A percentile compares a stretch with the other conserved stretches of the same genome.
Conservation (phyloP, 1,140 invertebrate genomes). For the Drosophila pruinosa region DNA sequence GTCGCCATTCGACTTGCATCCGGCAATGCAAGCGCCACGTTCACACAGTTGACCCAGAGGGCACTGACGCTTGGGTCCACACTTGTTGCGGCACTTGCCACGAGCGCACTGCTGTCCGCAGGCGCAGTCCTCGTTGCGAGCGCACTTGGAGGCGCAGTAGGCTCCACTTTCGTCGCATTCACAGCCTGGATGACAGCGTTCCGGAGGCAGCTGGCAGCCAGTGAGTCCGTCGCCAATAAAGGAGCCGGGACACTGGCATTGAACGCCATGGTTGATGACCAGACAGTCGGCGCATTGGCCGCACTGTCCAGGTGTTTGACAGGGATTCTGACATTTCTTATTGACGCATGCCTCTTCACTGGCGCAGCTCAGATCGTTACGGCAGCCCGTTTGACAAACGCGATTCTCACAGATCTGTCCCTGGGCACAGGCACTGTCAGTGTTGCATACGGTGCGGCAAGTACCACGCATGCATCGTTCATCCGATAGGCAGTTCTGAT, state of each 20-base stretch:
- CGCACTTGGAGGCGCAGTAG: conserved; percentile 89
- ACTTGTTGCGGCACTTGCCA: conserved; percentile 84
- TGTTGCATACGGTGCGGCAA: conserved; percentile 93
- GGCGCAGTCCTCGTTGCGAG: conserved; percentile 87
- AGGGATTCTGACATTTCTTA: conserved; percentile 93
- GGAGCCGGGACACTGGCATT: conserved; percentile 92
- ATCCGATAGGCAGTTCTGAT: conserved; percentile 91
- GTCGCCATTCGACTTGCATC: conserved; percentile 91
- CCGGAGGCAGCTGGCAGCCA: conserved; percentile 87
- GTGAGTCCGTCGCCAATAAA: conserved; percentile 92
- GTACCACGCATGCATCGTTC: conserved; percentile 92
- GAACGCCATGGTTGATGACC: conserved; percentile 91
- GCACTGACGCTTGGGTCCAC: conserved; percentile 67
- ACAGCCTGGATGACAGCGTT: conserved; percentile 87
- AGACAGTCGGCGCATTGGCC: conserved; percentile 92
- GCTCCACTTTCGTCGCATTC: conserved; percentile 89
- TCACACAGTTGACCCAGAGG: conserved; percentile 85
- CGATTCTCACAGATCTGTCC: conserved; percentile 94
- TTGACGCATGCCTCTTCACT: conserved; percentile 90
- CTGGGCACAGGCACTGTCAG: conserved; percentile 89
- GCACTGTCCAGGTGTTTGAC: conserved; percentile 87
- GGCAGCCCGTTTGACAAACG: conserved; percentile 92
- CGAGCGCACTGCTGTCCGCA: conserved; percentile 86
- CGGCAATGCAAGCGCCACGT: conserved; percentile 86
- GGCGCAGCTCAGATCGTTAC: conserved; percentile 91